Evolutionary conservation across 1,140 invertebrate species (phyloP).

Genomic region (Lepidurus apus): DNA sequence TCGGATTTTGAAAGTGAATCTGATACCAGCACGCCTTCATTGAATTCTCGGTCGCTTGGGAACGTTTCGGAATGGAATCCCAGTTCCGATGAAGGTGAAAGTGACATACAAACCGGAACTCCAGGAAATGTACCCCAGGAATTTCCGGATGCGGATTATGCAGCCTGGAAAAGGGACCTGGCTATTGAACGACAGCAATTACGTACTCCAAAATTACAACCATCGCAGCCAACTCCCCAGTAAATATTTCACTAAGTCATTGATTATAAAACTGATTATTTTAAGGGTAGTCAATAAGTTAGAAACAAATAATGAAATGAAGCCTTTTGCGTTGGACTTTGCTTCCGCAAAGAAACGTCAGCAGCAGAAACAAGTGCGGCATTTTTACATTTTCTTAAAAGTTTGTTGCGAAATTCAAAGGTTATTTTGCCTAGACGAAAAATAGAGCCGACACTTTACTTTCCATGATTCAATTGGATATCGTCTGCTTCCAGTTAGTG

Average conservation of each 20-base stretch:
- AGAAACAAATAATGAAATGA: not conserved
- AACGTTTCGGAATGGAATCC: constrained; percentile 15
- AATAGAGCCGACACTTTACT: not conserved
- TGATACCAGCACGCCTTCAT: not conserved
- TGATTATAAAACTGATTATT: not conserved
- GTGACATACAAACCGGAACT: not conserved
- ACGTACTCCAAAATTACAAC: not conserved
- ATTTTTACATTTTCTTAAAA: not conserved
- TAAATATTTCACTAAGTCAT: not conserved
- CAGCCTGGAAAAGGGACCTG: not conserved
- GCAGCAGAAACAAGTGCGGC: not conserved
- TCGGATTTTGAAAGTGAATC: not conserved
- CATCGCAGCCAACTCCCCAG: not conserved
- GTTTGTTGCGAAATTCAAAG: not conserved
- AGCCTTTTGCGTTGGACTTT: constrained; percentile 6
- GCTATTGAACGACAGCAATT: not conserved
- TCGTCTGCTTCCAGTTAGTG: not conserved
- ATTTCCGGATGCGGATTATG: not conserved
- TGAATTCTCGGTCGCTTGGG: not conserved
- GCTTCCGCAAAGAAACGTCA: not conserved
- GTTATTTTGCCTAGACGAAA: not conserved
- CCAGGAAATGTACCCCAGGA: not conserved
- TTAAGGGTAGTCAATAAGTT: not conserved
- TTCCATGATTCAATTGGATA: not conserved
- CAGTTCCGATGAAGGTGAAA: not conserved